Conservation (phyloP, 2,888 invertebrate genomes). For the Hirtodrosophila duncani region DNA sequence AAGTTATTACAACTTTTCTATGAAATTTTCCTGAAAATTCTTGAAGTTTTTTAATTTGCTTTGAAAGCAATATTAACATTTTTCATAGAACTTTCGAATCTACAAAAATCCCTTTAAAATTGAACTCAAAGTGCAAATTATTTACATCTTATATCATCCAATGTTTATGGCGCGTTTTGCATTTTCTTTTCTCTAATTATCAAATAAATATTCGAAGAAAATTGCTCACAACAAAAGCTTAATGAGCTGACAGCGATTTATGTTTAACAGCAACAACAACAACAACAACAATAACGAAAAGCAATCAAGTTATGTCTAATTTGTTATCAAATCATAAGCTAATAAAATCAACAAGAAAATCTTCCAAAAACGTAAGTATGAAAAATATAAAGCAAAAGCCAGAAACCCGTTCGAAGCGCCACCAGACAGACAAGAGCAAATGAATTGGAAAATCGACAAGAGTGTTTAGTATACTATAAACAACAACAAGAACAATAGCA, state of each 20-base stretch:
- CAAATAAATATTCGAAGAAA: slow-evolving; percentile 7
- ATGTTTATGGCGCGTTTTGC: no score
- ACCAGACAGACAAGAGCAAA: no score
- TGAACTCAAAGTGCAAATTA: no score
- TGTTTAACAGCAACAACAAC: slow-evolving; percentile 21
- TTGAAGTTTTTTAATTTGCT: no score
- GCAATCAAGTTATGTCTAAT: slow-evolving; percentile 41
- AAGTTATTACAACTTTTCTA: no score
- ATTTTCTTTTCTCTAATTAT: no score
- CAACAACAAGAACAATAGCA: neutral
- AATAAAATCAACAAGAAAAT: slow-evolving; percentile 50
- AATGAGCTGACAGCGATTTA: slow-evolving; percentile 62
- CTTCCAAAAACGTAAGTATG: slow-evolving; percentile 33
- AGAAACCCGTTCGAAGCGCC: slow-evolving; percentile 2
- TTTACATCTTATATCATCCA: no score
- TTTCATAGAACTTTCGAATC: no score
- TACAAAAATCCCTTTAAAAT: no score
- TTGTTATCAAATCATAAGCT: slow-evolving; percentile 60
- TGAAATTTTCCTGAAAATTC: no score
- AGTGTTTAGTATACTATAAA: slow-evolving; percentile 4
- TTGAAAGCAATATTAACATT: no score
- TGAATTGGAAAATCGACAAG: neutral
- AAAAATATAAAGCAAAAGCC: slow-evolving; percentile 17
- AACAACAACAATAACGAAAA: neutral
- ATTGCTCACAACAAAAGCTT: slow-evolving; percentile 57